phyloP scores from a whole-genome alignment of 2,113 vertebrate genomes.

The Cyphomyrus plagiostoma region DNA sequence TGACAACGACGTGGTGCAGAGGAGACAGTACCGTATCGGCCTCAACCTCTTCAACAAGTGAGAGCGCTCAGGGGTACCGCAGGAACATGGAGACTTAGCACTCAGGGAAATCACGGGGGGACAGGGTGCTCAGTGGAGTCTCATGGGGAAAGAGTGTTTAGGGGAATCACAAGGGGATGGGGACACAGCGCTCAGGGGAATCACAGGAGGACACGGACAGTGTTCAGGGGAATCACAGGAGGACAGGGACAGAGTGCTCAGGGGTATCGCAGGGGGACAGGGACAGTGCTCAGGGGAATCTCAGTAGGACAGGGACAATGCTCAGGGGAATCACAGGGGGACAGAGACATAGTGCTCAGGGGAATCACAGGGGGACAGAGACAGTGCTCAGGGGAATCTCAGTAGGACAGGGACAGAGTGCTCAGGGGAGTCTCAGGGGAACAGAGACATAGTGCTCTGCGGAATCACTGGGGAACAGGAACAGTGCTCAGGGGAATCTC shows the following conservation, averaged over 20 bases:
- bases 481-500: too few relatives aligned
- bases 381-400: too few relatives aligned
- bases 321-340: not conserved
- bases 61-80: constrained; percentile 20
- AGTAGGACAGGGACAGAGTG: too few relatives aligned
- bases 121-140: not conserved
- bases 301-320: not conserved
- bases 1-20: constrained; percentile 82
- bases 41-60: constrained; percentile 92
- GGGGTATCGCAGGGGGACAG: not conserved
- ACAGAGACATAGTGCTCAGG: not conserved
- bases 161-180: too few relatives aligned
- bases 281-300: not conserved
- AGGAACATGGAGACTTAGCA: not conserved
- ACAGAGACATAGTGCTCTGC: too few relatives aligned
- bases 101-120: not conserved
- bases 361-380: not conserved
- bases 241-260: too few relatives aligned
- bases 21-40: constrained; percentile 82
- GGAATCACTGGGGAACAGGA: too few relatives aligned
- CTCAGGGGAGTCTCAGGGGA: not conserved
- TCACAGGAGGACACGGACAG: too few relatives aligned
- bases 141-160: not conserved
- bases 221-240: not conserved
- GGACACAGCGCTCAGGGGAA: too few relatives aligned